Conservation (phyloP, 2,113 vertebrate genomes). For the Clarias macrocephalus region DNA sequence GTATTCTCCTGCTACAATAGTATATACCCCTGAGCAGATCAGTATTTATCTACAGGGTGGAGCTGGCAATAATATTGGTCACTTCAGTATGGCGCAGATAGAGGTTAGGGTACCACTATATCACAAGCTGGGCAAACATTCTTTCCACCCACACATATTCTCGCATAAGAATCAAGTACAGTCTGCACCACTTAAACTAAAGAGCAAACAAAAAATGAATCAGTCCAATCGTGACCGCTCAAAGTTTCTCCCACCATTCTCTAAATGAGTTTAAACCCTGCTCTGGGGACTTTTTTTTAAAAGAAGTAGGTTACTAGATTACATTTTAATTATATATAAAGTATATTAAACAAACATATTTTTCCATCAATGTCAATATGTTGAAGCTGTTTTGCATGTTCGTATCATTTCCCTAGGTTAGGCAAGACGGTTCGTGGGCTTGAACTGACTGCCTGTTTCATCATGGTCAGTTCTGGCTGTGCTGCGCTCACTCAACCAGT, state of each 20-base stretch:
- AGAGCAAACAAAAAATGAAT: conserved; percentile 40
- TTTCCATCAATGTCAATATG: not conserved
- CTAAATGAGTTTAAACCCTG: conserved; percentile 28
- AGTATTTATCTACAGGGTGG: conserved; percentile 43
- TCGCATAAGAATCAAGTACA: conserved; percentile 12
- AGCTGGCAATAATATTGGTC: not conserved
- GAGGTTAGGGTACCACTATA: conserved; percentile 42
- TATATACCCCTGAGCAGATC: not conserved
- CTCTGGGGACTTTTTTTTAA: not conserved
- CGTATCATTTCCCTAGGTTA: conserved; percentile 53
- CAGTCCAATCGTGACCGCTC: not conserved
- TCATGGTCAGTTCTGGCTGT: conserved; percentile 44
- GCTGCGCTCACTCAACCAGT: conserved; percentile 48
- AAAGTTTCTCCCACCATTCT: not conserved
- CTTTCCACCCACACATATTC: conserved; percentile 25
- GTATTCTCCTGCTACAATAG: not conserved
- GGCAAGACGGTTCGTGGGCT: conserved; percentile 65
- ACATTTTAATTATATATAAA: conserved; percentile 32
- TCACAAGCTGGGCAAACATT: conserved; percentile 37
- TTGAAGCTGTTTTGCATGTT: conserved; percentile 50
- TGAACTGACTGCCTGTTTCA: conserved; percentile 44
- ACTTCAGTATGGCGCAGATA: conserved; percentile 13
- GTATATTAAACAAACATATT: not conserved
- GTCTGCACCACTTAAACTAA: conserved; percentile 26
- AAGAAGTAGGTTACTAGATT: conserved; percentile 27